Base-by-base conservation (phyloP, 1,140 invertebrate genomes). In the Oscheius sp. region DNA sequence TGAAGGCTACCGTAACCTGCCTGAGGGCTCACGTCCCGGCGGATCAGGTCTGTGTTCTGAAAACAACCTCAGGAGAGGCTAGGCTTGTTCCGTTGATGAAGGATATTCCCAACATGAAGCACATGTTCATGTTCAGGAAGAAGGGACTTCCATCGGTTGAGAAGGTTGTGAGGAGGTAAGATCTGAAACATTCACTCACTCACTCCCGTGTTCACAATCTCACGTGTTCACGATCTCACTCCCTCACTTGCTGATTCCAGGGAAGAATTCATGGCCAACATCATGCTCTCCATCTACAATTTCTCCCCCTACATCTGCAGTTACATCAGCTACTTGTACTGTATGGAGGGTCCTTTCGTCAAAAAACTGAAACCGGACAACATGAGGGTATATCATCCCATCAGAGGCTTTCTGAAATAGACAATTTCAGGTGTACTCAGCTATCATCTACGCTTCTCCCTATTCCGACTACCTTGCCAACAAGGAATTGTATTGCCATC, bases 61-160 rank as follows among this genome's bases (percentile, higher is more conserved):
- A 71, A 36, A 71, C 68, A 3, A 20, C 68, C 23, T 71, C 68
- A 3, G 4, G 3, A 3, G 68, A 71, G 29, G 64, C 67, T 15
- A 26, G 32, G 18, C 65, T 71, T 2, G 68, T 71, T 20, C 68
- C 66, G 2, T 23, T 71, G 3, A 52, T 18, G 2, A 34, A 18
- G 15, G 42, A 31, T 36, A 28, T 71, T n/a, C 2, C 7, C 29
- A 49, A 70, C 34, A 13, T 71, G 28, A 63, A 71, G 65, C 68
- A 71, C 42, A 71, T 71, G 15, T 71, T 71, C 64, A 71, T 71
- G 68, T 71, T 71, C 38, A 13, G 68, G 20, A 71, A 70, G 64
- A 45, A 71, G 28, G 68, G 68, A 15, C 29, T 71, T 2, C 45
- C 3, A 15, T 67, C 58, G n/a, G 68, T 69, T 4, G 68, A 69